phyloP scores from a whole-genome alignment of 2,888 invertebrate genomes.

The Apantesis nais region DNA sequence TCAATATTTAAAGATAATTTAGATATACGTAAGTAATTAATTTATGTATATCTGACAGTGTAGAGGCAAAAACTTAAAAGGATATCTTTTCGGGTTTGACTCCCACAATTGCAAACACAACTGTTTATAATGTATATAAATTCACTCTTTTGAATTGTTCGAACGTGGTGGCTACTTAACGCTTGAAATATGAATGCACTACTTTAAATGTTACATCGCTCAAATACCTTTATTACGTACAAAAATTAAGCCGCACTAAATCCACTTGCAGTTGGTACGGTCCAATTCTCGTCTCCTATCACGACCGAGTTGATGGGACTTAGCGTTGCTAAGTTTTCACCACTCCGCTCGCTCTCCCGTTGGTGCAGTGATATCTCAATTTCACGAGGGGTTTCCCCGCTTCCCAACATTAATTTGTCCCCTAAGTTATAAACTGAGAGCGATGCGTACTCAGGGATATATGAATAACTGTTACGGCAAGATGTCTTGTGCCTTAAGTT shows the following conservation, averaged over 20 bases:
- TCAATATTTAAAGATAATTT: not conserved
- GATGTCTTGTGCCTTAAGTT: conserved; percentile 44
- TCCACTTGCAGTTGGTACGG: conserved; percentile 29
- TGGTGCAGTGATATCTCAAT: conserved; percentile 68
- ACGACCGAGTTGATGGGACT: conserved; percentile 67
- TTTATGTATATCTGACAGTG: not conserved
- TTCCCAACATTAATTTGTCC: conserved; percentile 69
- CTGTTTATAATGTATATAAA: not conserved
- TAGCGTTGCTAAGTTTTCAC: conserved; percentile 83
- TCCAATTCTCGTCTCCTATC: conserved; percentile 50
- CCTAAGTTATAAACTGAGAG: conserved; percentile 59
- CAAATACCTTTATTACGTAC: conserved; percentile 32
- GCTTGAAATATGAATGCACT: not conserved
- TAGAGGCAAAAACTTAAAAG: not conserved
- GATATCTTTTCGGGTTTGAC: not conserved
- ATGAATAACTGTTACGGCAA: conserved; percentile 25
- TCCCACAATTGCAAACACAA: not conserved
- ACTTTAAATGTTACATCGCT: not conserved
- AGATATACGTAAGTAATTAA: too few relatives aligned
- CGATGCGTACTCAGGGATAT: conserved; percentile 39
- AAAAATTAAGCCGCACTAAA: conserved; percentile 44
- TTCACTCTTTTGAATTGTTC: not conserved
- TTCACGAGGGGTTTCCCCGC: conserved; percentile 72
- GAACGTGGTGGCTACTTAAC: not conserved
- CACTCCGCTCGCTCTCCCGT: conserved; percentile 64